These are phyloP conservation scores for Orthonychiurus folsomi DNA, from an alignment of 2,888 invertebrate genomes.

Conservation along the genomic window DNA sequence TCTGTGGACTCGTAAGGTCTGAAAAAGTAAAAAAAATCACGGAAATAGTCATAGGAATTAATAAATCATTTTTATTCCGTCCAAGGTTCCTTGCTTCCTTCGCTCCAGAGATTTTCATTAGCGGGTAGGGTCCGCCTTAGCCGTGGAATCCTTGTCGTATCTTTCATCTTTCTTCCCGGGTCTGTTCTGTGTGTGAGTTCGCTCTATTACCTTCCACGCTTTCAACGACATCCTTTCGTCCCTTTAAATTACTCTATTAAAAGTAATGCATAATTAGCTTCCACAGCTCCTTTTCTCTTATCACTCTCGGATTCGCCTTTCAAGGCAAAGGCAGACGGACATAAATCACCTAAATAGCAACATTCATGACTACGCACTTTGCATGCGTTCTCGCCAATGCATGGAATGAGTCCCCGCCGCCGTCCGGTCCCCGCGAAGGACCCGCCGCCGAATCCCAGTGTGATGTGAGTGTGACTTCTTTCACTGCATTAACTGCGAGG, in stretches of 20 bases:
- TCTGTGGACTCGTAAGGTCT: too few species aligned
- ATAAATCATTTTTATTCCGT: background rate
- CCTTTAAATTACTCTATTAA: background rate
- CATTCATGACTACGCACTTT: too few species aligned
- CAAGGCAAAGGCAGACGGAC: too few species aligned
- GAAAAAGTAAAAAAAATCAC: too few species aligned
- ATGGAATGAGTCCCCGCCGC: too few species aligned
- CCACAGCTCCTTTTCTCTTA: background rate
- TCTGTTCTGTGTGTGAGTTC: background rate
- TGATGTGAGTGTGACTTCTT: too few species aligned
- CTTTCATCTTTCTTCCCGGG: background rate
- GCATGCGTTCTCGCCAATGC: too few species aligned
- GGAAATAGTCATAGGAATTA: too few species aligned
- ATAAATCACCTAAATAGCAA: too few species aligned
- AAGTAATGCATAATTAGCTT: constrained; percentile 1
- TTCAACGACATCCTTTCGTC: background rate
- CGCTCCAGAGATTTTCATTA: background rate
- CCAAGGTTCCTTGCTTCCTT: background rate
- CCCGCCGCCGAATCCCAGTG: too few species aligned
- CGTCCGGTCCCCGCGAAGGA: too few species aligned
- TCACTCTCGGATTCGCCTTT: background rate
- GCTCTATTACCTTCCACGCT: background rate
- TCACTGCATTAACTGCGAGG: too few species aligned
- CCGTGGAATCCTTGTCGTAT: background rate
- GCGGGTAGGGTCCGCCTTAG: background rate